Conservation (phyloP, 2,797 vertebrate genomes). For the Apogon hyalosoma region DNA sequence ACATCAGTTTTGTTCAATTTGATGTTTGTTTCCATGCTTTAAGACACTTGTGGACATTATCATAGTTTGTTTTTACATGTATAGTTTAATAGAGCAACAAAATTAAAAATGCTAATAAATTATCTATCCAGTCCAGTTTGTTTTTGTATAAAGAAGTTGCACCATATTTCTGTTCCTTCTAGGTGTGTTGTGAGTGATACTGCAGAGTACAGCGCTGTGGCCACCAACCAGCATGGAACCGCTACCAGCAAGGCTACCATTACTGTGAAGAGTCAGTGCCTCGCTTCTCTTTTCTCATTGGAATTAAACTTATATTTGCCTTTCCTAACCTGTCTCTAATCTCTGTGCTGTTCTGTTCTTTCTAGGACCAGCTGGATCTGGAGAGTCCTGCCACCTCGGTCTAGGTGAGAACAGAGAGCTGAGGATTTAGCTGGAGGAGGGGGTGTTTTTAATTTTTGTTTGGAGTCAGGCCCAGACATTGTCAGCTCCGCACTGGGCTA, state of each 20-base stretch:
- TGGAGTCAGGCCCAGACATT: constrained; percentile 39
- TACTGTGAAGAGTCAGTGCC: constrained; percentile 89
- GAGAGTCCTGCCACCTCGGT: constrained; percentile 74
- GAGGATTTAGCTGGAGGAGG: neutral
- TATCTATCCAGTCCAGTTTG: too few relatives aligned
- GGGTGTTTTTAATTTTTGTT: constrained; percentile 12
- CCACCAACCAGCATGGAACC: constrained; percentile 90
- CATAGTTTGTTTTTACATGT: too few relatives aligned
- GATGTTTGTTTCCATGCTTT: neutral
- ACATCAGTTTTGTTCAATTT: too few relatives aligned
- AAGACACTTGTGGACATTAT: neutral
- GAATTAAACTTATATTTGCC: neutral
- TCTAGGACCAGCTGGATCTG: constrained; percentile 73
- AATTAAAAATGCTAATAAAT: too few relatives aligned
- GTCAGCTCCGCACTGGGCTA: constrained; percentile 33
- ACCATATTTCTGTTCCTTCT: neutral
- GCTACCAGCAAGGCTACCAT: constrained; percentile 89
- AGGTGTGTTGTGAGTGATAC: constrained; percentile 92
- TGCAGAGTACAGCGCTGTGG: constrained; percentile 93
- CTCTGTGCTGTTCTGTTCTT: neutral
- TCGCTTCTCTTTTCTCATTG: neutral
- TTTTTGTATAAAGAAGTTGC: too few relatives aligned
- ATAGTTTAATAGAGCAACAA: too few relatives aligned
- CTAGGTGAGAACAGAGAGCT: constrained; percentile 62
- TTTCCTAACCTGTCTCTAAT: neutral